A percentile compares a stretch with the other conserved stretches of the same genome.
These are phyloP conservation scores for Rhinichthys klamathensis DNA, from an alignment of 2,113 vertebrate genomes.

Conservation along the genomic window DNA sequence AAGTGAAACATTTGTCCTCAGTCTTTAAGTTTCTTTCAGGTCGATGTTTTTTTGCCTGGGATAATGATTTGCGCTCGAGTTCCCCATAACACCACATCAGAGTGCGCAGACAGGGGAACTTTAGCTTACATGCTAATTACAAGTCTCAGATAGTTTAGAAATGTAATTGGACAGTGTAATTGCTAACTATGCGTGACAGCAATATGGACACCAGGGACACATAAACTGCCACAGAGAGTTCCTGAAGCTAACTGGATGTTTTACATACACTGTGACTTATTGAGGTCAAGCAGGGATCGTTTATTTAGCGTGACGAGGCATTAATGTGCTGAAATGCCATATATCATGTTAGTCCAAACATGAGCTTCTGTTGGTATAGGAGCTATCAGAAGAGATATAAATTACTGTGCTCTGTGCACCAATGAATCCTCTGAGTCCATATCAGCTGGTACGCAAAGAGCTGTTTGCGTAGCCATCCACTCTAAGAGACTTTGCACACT, in stretches of 20 bases:
- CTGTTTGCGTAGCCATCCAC: conserved; percentile 60
- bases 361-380: background rate
- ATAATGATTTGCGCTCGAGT: conserved; percentile 31
- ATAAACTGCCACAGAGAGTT: conserved; percentile 39
- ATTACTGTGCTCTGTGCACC: background rate
- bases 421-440: conserved; percentile 4
- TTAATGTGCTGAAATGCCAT: conserved; percentile 16
- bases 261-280: conserved; percentile 41
- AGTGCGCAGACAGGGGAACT: conserved; percentile 32
- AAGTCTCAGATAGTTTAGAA: conserved; percentile 38
- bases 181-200: conserved; percentile 36
- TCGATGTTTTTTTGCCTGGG: conserved; percentile 23
- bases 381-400: background rate
- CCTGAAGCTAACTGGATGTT: conserved; percentile 16
- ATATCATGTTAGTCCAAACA: conserved; percentile 39
- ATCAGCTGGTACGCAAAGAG: background rate
- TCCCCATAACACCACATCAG: conserved; percentile 27
- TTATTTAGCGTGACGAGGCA: conserved; percentile 38
- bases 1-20: background rate
- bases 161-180: conserved; percentile 45
- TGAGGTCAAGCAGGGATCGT: conserved; percentile 38
- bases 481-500: conserved; percentile 64
- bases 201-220: conserved; percentile 45
- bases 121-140: conserved; percentile 51
- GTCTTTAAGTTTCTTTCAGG: conserved; percentile 13